Conservation (phyloP, 2,797 vertebrate genomes). For the Stomatorhinus walkeri region DNA sequence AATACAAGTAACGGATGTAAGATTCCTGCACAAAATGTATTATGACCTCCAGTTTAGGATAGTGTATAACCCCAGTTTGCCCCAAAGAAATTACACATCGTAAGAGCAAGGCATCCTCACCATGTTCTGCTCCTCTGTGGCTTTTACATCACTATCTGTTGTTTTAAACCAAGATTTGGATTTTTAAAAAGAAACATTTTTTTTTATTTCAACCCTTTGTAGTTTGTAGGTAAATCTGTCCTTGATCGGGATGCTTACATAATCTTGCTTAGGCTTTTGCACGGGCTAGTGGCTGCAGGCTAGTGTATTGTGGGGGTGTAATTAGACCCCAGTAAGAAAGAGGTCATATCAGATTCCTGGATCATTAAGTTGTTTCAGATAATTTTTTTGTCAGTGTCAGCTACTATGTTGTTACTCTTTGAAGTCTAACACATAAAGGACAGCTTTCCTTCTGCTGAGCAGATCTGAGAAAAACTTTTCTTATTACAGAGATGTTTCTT, state of each 20-base stretch:
- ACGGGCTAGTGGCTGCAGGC: background rate
- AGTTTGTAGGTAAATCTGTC: background rate
- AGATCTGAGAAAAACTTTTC: background rate
- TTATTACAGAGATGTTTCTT: background rate
- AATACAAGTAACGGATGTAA: background rate
- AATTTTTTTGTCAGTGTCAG: background rate
- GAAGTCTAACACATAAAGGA: slow-evolving; percentile 9
- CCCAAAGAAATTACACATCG: background rate
- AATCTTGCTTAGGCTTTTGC: background rate
- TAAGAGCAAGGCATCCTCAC: background rate
- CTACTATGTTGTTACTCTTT: background rate
- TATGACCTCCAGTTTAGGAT: background rate
- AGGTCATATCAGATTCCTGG: background rate
- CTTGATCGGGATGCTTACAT: background rate
- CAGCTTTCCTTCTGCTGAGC: background rate
- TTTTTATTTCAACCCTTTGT: background rate
- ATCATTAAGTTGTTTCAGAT: background rate
- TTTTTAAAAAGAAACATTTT: background rate
- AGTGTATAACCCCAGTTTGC: background rate
- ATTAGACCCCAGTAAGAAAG: background rate
- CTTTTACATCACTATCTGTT: background rate
- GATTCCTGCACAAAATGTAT: background rate
- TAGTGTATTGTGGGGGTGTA: background rate
- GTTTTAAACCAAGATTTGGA: background rate
- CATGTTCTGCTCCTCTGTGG: background rate